These are phyloP conservation scores for Vanessa tameamea DNA, from an alignment of 1,140 invertebrate species.

Conservation along the genomic window DNA sequence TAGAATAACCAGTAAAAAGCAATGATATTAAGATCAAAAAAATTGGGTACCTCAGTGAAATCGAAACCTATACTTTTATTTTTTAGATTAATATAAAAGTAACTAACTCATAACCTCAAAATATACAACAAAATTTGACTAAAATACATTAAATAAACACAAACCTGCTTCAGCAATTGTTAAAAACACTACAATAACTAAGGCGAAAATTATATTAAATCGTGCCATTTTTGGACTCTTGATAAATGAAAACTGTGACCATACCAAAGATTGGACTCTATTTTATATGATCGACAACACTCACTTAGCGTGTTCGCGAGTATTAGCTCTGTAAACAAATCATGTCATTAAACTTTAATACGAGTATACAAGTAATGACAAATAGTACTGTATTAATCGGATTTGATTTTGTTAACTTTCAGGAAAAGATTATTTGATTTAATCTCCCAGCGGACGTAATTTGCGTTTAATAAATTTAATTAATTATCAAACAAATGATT, in stretches of 20 bases:
- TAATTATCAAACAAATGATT: no score
- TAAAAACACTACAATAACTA: conserved; percentile 8
- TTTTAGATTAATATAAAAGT: no score
- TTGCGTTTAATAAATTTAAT: no score
- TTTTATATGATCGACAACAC: conserved; percentile 13
- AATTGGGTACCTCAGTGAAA: no score
- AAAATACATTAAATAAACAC: neutral
- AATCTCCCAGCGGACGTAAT: no score
- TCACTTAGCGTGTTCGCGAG: neutral
- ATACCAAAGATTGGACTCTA: neutral
- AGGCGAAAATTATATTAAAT: conserved; percentile 2
- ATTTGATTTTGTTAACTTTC: neutral
- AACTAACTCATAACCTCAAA: no score
- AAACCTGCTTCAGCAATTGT: conserved; percentile 10
- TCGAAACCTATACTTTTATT: no score
- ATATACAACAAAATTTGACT: neutral
- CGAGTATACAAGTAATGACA: neutral
- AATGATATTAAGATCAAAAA: no score
- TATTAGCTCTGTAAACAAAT: conserved; percentile 15
- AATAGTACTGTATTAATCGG: neutral
- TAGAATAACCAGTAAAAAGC: no score
- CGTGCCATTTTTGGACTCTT: conserved; percentile 13
- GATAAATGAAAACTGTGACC: conserved; percentile 1
- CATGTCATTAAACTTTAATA: neutral
- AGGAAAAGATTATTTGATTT: neutral